Conservation (phyloP, 2,797 vertebrate genomes). For the Macropodus opercularis region DNA sequence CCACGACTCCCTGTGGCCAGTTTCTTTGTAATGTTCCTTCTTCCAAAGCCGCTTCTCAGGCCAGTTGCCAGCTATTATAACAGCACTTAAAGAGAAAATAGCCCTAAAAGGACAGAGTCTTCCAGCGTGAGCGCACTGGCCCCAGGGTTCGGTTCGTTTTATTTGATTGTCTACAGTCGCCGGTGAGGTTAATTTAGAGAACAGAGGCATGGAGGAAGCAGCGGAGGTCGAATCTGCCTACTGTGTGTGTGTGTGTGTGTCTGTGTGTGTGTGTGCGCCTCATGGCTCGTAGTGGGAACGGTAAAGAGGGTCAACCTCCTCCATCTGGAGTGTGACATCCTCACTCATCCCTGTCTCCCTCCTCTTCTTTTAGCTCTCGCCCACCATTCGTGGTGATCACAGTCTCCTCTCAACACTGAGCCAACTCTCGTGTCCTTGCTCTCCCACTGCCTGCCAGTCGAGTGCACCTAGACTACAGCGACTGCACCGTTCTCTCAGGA, state of each 20-base stretch:
- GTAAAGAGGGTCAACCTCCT: constrained; percentile 33
- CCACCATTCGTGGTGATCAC: constrained; percentile 12
- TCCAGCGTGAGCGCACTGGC: background rate
- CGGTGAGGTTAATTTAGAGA: constrained; percentile 10
- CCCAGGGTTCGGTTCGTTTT: no score
- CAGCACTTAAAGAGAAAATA: background rate
- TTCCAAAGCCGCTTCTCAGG: constrained; percentile 31
- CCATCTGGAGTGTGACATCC: constrained; percentile 41
- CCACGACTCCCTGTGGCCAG: constrained; percentile 18
- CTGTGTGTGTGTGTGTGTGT: background rate
- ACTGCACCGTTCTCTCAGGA: constrained; percentile 8
- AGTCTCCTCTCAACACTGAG: constrained; percentile 16
- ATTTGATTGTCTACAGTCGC: constrained; percentile 13
- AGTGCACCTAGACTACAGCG: constrained; percentile 13
- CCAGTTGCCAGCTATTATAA: constrained; percentile 23
- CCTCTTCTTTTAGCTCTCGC: constrained; percentile 3
- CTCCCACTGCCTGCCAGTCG: constrained; percentile 16
- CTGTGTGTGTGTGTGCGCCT: background rate
- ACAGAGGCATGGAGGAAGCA: constrained; percentile 2
- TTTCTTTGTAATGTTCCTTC: constrained; percentile 34
- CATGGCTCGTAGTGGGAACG: constrained; percentile 24
- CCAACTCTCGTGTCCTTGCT: constrained; percentile 18
- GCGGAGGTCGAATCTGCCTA: constrained; percentile 12
- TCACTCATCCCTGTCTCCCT: background rate
- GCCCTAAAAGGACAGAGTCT: background rate